These are phyloP conservation scores for Drosophila rufa DNA, from an alignment of 1,140 invertebrate genomes.

Conservation along the genomic window DNA sequence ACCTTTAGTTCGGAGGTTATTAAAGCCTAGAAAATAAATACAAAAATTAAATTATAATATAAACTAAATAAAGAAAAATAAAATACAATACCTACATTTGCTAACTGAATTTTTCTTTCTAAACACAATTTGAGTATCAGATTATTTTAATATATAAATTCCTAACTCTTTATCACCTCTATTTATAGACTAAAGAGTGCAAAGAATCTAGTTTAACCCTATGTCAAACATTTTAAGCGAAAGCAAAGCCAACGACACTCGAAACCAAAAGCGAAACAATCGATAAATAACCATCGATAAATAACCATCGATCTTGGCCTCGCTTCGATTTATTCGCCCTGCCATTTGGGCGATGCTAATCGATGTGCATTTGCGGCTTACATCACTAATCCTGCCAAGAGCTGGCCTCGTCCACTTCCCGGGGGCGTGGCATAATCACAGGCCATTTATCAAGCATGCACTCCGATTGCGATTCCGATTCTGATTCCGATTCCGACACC, in stretches of 20 bases:
- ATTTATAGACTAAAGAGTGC: no score
- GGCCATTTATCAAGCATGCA: slow-evolving; percentile 54
- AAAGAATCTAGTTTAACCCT: no score
- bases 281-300: slow-evolving; percentile 12
- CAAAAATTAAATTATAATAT: no score
- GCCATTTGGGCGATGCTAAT: slow-evolving; percentile 32
- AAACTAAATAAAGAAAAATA: no score
- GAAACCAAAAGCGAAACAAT: neutral
- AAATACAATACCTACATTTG: no score
- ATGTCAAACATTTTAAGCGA: neutral
- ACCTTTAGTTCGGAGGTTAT: neutral
- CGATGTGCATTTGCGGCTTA: slow-evolving; percentile 39
- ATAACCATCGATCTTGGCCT: slow-evolving; percentile 21
- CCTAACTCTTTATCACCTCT: no score
- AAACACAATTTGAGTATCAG: no score
- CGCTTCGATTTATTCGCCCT: slow-evolving; percentile 22
- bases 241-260: neutral
- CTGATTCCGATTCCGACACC: neutral
- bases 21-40: no score
- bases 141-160: no score
- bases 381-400: slow-evolving; percentile 28
- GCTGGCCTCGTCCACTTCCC: slow-evolving; percentile 10
- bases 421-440: slow-evolving; percentile 47
- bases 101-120: no score
- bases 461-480: slow-evolving; percentile 13